Percentiles rank a stretch among this genome's conserved stretches.
Evolutionary conservation across 1,140 invertebrate species (phyloP).

Genomic region (Philotrypesis tridentata): DNA sequence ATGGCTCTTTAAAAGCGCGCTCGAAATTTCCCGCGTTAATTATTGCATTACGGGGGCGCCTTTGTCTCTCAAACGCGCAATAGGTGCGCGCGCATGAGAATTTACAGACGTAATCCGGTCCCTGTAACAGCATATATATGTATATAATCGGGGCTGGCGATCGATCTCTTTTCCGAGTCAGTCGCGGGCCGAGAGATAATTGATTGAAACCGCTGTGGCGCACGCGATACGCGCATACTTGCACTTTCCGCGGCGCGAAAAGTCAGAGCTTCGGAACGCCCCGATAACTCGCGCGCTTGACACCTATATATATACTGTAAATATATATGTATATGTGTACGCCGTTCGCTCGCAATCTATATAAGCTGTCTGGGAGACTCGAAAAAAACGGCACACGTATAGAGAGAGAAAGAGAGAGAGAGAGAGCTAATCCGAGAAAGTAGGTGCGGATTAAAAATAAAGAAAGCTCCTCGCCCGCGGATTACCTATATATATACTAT

Average conservation of each 20-base stretch:
- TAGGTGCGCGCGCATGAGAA: background rate
- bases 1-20: too few species aligned
- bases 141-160: background rate
- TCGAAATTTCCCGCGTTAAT: background rate
- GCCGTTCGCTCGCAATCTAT: too few species aligned
- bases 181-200: background rate
- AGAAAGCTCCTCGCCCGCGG: background rate
- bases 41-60: slow-evolving; percentile 13
- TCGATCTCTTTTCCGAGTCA: background rate
- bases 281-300: background rate
- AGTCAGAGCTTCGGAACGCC: background rate
- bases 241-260: slow-evolving; percentile 1
- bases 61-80: background rate
- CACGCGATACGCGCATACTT: slow-evolving; percentile 10
- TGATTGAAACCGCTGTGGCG: slow-evolving; percentile 9
- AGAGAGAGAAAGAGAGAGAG: too few species aligned
- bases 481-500: too few species aligned
- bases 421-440: slow-evolving; percentile 16
- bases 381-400: too few species aligned
- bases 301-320: background rate
- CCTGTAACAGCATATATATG: too few species aligned
- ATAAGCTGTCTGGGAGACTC: background rate
- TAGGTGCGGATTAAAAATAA: slow-evolving; percentile 4
- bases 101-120: background rate
- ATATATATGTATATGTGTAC: background rate